Evolutionary conservation across 2,888 invertebrate species (phyloP).

Genomic region (Zygothrica quintamaculata): DNA sequence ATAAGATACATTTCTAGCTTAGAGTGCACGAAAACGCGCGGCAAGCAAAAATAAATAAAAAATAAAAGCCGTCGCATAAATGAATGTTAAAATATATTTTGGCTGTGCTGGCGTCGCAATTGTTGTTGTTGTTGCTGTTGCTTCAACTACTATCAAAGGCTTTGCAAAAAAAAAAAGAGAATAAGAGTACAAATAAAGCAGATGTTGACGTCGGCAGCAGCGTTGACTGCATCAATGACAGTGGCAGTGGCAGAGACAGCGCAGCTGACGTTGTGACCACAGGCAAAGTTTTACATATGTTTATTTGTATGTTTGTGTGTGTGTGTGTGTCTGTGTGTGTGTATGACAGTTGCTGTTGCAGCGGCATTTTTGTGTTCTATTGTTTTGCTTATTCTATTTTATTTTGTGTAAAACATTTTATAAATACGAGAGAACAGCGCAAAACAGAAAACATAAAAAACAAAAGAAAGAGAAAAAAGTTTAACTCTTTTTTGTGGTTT

Average conservation of each 20-base stretch:
- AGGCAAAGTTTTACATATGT: conserved; percentile 42
- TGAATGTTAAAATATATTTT: conserved; percentile 75
- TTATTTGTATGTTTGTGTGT: neutral
- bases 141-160: conserved; percentile 69
- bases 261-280: conserved; percentile 15
- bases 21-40: conserved; percentile 65
- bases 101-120: conserved; percentile 49
- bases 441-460: conserved; percentile 22
- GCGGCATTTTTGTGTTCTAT: conserved; percentile 50
- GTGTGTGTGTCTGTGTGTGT: conserved; percentile 13
- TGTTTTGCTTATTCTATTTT: conserved; percentile 35
- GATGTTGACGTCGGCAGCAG: conserved; percentile 50
- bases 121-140: conserved; percentile 52
- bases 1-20: conserved; percentile 69
- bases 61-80: conserved; percentile 64
- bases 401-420: conserved; percentile 46
- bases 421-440: conserved; percentile 29
- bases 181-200: conserved; percentile 53
- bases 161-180: conserved; percentile 50
- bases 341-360: conserved; percentile 33
- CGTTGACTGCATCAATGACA: conserved; percentile 30
- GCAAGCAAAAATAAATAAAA: conserved; percentile 49
- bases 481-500: conserved; percentile 6
- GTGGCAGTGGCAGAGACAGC: conserved; percentile 31
- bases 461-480: conserved; percentile 14